Conservation (phyloP, 2,797 vertebrate genomes). For the Calcarius lapponicus region DNA sequence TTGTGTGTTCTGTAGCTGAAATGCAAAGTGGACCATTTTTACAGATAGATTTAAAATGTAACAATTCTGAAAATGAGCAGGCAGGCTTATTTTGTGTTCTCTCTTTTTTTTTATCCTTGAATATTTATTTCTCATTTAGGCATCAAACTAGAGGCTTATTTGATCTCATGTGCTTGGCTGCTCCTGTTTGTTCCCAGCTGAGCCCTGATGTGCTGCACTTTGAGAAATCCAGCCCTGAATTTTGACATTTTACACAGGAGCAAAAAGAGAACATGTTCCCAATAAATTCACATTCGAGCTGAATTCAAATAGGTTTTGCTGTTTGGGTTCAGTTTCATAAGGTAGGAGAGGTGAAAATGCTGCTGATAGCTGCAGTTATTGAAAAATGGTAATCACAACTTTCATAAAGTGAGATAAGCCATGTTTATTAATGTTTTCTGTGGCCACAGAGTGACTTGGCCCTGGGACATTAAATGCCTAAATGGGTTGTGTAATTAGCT, state of each 20-base stretch:
- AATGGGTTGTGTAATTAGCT: neutral
- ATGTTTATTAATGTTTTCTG: neutral
- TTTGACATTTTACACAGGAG: neutral
- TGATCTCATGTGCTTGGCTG: neutral
- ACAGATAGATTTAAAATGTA: neutral
- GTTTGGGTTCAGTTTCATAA: neutral
- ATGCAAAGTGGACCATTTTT: neutral
- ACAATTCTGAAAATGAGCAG: neutral
- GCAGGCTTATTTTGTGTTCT: neutral
- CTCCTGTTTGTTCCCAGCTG: neutral
- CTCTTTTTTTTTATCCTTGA: neutral
- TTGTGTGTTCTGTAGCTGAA: neutral
- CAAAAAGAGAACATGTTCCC: neutral
- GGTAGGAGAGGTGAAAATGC: neutral
- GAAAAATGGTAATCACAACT: constrained; percentile 7
- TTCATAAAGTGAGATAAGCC: neutral
- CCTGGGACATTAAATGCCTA: neutral
- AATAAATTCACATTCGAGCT: neutral
- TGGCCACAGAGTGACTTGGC: neutral
- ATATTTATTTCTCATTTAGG: neutral
- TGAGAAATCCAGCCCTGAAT: neutral
- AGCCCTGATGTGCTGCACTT: neutral
- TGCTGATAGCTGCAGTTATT: neutral
- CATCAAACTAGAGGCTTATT: neutral
- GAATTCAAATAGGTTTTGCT: neutral